phyloP scores from a whole-genome alignment of 2,888 invertebrate species.

The Ditylenchus weischeri region DNA sequence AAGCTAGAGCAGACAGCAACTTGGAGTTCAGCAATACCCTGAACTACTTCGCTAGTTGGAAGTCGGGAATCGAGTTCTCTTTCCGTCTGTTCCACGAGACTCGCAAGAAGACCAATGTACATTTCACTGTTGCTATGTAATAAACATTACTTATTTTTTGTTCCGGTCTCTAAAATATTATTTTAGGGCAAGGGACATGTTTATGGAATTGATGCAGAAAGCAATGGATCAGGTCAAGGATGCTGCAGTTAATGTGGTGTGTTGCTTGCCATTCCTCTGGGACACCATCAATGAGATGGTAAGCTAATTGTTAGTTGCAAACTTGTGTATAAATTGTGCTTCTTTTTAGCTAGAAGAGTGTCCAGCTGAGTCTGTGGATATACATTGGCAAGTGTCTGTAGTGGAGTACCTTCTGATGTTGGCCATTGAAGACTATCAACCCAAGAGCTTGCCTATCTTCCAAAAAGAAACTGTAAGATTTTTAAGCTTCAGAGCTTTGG shows the following conservation, averaged over 20 bases:
- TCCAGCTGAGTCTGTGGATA: not conserved
- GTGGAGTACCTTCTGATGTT: not conserved
- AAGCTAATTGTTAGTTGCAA: not conserved
- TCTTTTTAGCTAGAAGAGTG: not conserved
- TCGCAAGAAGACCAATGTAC: not conserved
- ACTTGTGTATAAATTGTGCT: not conserved
- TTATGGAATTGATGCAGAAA: not conserved
- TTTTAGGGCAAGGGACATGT: slow-evolving; percentile 6
- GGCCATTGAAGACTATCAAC: slow-evolving; percentile 1
- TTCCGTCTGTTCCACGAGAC: not conserved
- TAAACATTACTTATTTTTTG: not conserved
- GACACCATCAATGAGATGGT: not conserved
- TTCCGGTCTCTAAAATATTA: not conserved
- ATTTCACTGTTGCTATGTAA: slow-evolving; percentile 3
- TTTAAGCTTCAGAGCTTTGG: not conserved
- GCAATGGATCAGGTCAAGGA: slow-evolving; percentile 6
- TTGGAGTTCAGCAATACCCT: not conserved
- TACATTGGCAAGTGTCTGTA: slow-evolving; percentile 4
- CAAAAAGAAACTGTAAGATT: slow-evolving; percentile 6
- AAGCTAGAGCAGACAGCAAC: not conserved
- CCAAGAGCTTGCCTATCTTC: not conserved
- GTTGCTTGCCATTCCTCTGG: slow-evolving; percentile 2
- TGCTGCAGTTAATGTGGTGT: not conserved
- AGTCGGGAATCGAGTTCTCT: not conserved
- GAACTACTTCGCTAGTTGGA: not conserved